Percentiles rank a stretch among this genome's conserved stretches.
phyloP scores from a whole-genome alignment of 2,113 vertebrate species.

The Chloropsis cyanopogon region DNA sequence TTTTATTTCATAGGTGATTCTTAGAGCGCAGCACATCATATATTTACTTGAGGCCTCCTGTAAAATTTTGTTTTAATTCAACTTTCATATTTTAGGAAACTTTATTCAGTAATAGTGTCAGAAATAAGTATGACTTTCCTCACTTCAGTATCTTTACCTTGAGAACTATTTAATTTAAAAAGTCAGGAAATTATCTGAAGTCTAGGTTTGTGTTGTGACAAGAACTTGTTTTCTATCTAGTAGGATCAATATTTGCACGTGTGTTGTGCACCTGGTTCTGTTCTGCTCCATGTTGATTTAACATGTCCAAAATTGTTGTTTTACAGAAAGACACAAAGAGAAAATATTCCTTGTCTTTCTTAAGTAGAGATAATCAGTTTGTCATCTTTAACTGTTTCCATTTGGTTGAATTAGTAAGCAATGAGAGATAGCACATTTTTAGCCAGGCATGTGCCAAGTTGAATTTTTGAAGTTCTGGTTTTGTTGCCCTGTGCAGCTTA shows the following conservation, averaged over 20 bases:
- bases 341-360: neutral
- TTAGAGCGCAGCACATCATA: neutral
- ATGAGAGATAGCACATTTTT: neutral
- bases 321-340: neutral
- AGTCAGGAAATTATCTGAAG: neutral
- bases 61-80: neutral
- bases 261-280: neutral
- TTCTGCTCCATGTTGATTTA: neutral
- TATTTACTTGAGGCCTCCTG: neutral
- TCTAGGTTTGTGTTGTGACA: neutral
- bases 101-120: neutral
- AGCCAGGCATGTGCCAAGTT: neutral
- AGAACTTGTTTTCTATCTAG: neutral
- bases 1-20: neutral
- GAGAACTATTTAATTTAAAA: neutral
- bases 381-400: neutral
- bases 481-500: neutral
- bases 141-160: neutral
- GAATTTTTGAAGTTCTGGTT: neutral
- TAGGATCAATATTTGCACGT: neutral
- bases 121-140: neutral
- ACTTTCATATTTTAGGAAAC: neutral
- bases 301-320: neutral
- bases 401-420: neutral
- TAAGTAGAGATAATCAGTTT: neutral